A percentile compares a stretch with the other conserved stretches of the same genome.
Conservation (phyloP, 2,113 vertebrate genomes). For the Fregata magnificens region DNA sequence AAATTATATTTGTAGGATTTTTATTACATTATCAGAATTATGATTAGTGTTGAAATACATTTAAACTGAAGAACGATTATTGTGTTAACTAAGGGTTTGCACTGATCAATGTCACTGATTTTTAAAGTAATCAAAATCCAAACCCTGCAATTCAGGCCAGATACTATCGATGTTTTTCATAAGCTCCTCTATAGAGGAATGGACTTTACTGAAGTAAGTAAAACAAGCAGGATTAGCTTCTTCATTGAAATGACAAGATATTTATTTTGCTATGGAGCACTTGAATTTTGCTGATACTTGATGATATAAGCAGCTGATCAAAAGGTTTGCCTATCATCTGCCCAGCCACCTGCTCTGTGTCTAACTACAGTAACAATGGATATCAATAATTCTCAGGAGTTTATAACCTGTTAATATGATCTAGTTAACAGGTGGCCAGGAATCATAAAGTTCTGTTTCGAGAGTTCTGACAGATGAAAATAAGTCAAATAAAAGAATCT, state of each 20-base stretch:
- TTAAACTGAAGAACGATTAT: neutral
- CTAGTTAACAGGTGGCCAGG: neutral
- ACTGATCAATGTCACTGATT: neutral
- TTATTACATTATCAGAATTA: neutral
- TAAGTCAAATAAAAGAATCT: neutral
- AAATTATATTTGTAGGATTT: neutral
- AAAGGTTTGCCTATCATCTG: neutral
- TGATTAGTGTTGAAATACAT: neutral
- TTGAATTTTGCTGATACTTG: neutral
- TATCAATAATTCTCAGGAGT: neutral
- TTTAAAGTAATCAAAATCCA: neutral
- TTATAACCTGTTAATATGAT: neutral
- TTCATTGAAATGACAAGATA: neutral
- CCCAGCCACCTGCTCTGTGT: neutral
- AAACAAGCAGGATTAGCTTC: neutral
- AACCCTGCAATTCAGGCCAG: neutral
- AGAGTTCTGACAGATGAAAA: neutral
- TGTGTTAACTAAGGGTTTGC: neutral
- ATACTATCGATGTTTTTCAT: neutral
- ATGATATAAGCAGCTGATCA: neutral
- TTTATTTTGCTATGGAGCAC: neutral
- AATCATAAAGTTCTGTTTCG: neutral
- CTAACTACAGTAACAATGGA: accelerated
- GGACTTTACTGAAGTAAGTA: neutral
- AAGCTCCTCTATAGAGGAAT: neutral